Percentiles rank a stretch among this genome's conserved stretches.
Conservation (phyloP, 2,113 vertebrate genomes). For the Gymnogyps californianus region DNA sequence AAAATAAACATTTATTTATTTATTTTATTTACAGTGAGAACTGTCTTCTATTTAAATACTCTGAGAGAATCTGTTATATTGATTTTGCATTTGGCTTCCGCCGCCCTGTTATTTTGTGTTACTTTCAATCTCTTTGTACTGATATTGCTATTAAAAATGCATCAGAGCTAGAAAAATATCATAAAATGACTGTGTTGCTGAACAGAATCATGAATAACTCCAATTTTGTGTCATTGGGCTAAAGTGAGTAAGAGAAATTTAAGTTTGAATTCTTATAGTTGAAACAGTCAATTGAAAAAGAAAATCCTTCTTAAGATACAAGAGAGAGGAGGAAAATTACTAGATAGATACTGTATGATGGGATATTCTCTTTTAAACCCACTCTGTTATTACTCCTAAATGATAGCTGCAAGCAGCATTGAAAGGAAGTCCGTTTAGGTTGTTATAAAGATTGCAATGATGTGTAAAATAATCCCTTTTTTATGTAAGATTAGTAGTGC, state of each 20-base stretch:
- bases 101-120: neutral
- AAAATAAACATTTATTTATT: neutral
- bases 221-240: neutral
- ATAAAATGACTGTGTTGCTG: slow-evolving; percentile 22
- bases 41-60: neutral
- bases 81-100: slow-evolving; percentile 21
- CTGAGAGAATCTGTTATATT: neutral
- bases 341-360: slow-evolving; percentile 34
- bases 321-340: slow-evolving; percentile 41
- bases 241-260: neutral
- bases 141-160: slow-evolving; percentile 41
- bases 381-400: slow-evolving; percentile 56
- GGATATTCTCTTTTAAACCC: slow-evolving; percentile 40
- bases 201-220: slow-evolving; percentile 21
- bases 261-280: slow-evolving; percentile 20
- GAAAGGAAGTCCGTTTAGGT: neutral
- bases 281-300: slow-evolving; percentile 34
- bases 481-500: neutral
- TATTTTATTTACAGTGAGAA: neutral
- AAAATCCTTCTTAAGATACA: neutral
- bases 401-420: slow-evolving; percentile 31
- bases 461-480: slow-evolving; percentile 51
- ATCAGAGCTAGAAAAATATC: slow-evolving; percentile 28
- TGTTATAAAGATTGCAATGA: slow-evolving; percentile 34
- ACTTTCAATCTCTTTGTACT: slow-evolving; percentile 24